A percentile compares a stretch with the other conserved stretches of the same genome.
phyloP scores from a whole-genome alignment of 2,113 vertebrate genomes.

The Puffinus mauretanicus region DNA sequence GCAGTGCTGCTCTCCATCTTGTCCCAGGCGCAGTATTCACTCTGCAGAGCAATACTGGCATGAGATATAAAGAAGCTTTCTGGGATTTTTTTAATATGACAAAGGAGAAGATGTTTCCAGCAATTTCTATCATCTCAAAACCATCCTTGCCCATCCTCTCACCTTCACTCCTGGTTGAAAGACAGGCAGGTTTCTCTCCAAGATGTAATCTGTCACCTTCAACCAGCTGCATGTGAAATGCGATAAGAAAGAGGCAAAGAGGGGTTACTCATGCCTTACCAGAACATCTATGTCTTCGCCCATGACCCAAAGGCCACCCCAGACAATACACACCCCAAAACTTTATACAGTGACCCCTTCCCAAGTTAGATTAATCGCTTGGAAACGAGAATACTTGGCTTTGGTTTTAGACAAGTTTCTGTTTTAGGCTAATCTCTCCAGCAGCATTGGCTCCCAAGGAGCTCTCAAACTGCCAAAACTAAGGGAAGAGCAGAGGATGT shows the following conservation, averaged over 20 bases:
- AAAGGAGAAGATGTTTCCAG: not conserved
- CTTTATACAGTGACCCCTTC: not conserved
- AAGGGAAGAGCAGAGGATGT: not conserved
- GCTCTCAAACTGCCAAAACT: not conserved
- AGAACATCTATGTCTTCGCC: not conserved
- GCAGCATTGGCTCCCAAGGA: not conserved
- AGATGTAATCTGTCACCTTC: conserved; percentile 89
- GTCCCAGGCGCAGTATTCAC: not conserved
- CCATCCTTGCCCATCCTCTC: not conserved
- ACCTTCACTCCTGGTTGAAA: conserved; percentile 92
- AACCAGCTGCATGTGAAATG: conserved; percentile 81
- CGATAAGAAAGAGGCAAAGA: not conserved
- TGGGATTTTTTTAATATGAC: not conserved
- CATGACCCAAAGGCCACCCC: not conserved
- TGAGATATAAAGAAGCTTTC: not conserved
- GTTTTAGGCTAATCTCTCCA: not conserved
- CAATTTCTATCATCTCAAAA: not conserved
- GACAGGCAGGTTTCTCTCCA: conserved; percentile 84
- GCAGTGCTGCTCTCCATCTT: not conserved
- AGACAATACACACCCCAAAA: not conserved
- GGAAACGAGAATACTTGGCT: not conserved
- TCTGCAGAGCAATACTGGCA: not conserved
- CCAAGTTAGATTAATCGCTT: not conserved
- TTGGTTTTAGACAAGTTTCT: not conserved
- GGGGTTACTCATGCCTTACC: not conserved